Conservation (phyloP, 2,797 vertebrate species). For the Acropternis orthonyx region DNA sequence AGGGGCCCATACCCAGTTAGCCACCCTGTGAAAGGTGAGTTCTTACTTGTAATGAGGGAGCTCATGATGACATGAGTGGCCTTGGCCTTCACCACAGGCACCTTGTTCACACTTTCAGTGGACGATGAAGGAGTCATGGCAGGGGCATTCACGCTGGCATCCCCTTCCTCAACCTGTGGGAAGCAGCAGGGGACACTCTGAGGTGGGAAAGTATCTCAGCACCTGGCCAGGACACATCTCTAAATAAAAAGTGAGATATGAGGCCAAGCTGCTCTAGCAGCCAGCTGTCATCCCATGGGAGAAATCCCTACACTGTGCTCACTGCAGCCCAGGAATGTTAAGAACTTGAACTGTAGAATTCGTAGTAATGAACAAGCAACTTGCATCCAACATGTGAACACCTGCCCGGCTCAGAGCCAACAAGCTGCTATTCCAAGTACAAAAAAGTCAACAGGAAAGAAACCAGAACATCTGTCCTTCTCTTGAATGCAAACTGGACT, state of each 20-base stretch:
- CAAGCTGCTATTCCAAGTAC: background rate
- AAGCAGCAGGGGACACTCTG: conserved; percentile 32
- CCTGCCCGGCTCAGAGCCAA: background rate
- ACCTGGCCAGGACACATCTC: background rate
- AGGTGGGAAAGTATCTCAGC: background rate
- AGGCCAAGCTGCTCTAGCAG: background rate
- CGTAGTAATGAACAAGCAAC: background rate
- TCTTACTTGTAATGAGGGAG: conserved; percentile 93
- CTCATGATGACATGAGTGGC: conserved; percentile 87
- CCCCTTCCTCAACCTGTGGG: conserved; percentile 78
- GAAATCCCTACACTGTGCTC: fast-evolving
- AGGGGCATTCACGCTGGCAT: conserved; percentile 25
- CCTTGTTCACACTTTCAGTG: conserved; percentile 70
- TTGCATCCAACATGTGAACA: background rate
- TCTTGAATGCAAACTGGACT: background rate
- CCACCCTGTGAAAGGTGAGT: background rate
- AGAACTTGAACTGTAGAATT: background rate
- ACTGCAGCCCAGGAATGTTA: background rate
- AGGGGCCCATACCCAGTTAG: background rate
- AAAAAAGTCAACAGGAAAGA: background rate
- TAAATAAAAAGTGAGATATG: background rate
- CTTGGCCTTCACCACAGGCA: conserved; percentile 82
- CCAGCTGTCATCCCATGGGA: background rate
- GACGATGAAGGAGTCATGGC: conserved; percentile 61
- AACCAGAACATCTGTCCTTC: background rate